A percentile compares a stretch with the other conserved stretches of the same genome.
These are phyloP conservation scores for Meloe dianella DNA, from an alignment of 2,888 invertebrate genomes.

Conservation along the genomic window DNA sequence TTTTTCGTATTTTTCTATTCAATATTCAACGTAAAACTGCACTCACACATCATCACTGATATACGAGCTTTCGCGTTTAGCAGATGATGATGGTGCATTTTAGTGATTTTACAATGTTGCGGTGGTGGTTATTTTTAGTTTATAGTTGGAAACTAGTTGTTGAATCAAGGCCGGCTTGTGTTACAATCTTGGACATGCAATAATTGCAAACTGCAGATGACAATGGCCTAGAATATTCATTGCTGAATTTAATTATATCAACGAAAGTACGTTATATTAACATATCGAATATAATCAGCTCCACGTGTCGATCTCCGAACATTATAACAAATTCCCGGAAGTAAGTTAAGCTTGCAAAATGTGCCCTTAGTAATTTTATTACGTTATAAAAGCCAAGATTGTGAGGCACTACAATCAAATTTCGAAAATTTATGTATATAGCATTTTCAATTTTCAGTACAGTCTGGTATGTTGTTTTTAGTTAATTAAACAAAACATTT, in stretches of 20 bases:
- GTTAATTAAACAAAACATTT: conserved; percentile 3
- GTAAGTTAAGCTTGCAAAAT: conserved; percentile 4
- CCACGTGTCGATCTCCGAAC: background rate
- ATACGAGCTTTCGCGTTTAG: background rate
- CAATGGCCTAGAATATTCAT: background rate
- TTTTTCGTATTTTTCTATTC: background rate
- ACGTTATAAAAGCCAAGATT: conserved; percentile 7
- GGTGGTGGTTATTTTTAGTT: conserved; percentile 18
- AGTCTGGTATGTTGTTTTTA: background rate
- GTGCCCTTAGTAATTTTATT: conserved; percentile 10
- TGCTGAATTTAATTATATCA: background rate
- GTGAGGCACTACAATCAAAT: background rate
- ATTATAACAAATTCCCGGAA: conserved; percentile 12
- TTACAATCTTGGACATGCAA: conserved; percentile 10
- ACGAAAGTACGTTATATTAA: background rate
- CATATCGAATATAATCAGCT: background rate
- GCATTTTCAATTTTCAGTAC: background rate
- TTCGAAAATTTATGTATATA: background rate
- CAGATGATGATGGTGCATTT: conserved; percentile 11
- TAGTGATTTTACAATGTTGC: background rate
- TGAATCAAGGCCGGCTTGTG: conserved; percentile 13
- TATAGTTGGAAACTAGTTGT: conserved; percentile 13
- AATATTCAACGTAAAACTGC: conserved; percentile 5
- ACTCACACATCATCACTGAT: background rate
- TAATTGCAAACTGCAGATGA: conserved; percentile 2